phyloP scores from a whole-genome alignment of 2,797 vertebrate genomes.

The Eurystomus glaucurus region DNA sequence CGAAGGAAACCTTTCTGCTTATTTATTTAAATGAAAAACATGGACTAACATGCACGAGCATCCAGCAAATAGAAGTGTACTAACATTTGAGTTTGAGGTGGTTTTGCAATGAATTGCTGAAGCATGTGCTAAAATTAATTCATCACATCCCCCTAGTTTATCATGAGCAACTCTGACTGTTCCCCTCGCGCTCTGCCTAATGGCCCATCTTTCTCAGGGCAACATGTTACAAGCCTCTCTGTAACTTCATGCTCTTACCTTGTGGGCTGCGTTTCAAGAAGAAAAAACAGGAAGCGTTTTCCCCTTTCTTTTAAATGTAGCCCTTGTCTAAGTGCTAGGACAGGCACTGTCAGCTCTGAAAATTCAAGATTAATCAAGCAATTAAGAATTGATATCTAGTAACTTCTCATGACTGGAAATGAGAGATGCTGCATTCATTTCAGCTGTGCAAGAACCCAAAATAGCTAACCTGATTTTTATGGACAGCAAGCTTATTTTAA shows the following conservation, averaged over 20 bases:
- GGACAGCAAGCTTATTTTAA: slow-evolving; percentile 34
- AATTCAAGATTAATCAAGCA: slow-evolving; percentile 60
- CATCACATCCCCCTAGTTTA: background rate
- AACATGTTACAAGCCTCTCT: background rate
- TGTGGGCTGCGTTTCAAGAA: background rate
- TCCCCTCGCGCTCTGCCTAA: slow-evolving; percentile 7
- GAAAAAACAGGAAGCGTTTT: background rate
- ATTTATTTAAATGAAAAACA: background rate
- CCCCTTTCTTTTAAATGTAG: background rate
- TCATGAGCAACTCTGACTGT: background rate
- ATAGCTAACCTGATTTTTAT: slow-evolving; percentile 67
- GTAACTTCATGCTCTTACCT: background rate
- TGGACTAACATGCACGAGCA: background rate
- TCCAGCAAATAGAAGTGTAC: background rate
- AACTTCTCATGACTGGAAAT: slow-evolving; percentile 34
- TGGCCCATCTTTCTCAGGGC: slow-evolving; percentile 18
- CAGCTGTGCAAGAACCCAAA: slow-evolving; percentile 21
- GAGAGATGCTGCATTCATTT: slow-evolving; percentile 35
- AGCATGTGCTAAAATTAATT: slow-evolving; percentile 12
- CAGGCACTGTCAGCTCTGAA: slow-evolving; percentile 44
- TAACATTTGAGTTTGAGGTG: background rate
- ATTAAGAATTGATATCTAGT: slow-evolving; percentile 65
- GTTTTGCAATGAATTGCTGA: slow-evolving; percentile 16
- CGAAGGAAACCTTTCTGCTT: background rate
- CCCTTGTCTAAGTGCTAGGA: background rate